Evolutionary conservation across 2,888 invertebrate species (phyloP), one percentile per base, ranked within the genome.

Genomic region (Xylophagus ater): DNA sequence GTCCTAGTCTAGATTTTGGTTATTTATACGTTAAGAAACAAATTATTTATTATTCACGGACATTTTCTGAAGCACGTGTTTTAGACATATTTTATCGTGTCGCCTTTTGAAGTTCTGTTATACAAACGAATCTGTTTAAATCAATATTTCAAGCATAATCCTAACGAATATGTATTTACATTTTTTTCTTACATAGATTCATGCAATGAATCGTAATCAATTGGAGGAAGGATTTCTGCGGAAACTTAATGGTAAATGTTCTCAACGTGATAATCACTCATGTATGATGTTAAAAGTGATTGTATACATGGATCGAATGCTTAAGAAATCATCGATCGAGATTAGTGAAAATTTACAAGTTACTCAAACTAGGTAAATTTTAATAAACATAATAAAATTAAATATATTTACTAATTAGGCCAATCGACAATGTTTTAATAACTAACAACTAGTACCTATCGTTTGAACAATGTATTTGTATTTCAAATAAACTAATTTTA

Each of bases 251-350:
- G 68, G 71, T 49, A 85, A 84, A 69, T 87, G 87, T 57, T 72
- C 77, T 4, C 76, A 81, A 48, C 72, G 78, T 37, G 86, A 87
- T 53, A 74, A 82, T 31, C 81, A 82, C 24, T 80, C 86, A 7
- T 87, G 87, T 59, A 78, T 84, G 56, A 85, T 86, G 71, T 69
- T 84, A 14, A 87, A 86, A 61, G 62, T 86, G 50, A 79, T 86
- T 25, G 78, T 81, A 13, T 86, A 85, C 59, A 82, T 86, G 65
- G 86, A 87, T 66, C 71, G 78, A 46, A 72, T 85, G 64, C 68
- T 86, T 55, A 78, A 85, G 59, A 86, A 85, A 48, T 78, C 84
- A 1, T 76, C 80, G 35, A 74, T 87, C 53, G 82, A 84, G 53
- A 65, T 87, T 31, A 79, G 78, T 31, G 80, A 80, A 40, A 81